Conservation (phyloP, 2,888 invertebrate species). For the Pinctada fucata region DNA sequence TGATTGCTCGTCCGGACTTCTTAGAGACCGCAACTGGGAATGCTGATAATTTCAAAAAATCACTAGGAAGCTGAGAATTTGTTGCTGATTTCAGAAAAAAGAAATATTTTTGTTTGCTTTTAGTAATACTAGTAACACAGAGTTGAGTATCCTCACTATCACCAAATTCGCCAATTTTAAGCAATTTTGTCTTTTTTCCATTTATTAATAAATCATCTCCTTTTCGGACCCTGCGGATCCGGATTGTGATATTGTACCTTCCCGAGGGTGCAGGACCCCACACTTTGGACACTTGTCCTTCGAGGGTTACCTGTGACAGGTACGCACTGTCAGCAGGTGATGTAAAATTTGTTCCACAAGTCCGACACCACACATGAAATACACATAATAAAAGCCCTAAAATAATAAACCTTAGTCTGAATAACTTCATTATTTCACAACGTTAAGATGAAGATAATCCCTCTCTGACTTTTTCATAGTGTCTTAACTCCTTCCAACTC, state of each 20-base stretch:
- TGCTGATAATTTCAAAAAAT: conserved; percentile 28
- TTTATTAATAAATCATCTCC: conserved; percentile 29
- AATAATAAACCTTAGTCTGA: conserved; percentile 41
- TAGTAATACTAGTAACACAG: conserved; percentile 33
- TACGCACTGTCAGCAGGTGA: conserved; percentile 46
- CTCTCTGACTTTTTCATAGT: not conserved
- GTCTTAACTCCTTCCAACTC: not conserved
- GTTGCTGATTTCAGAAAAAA: conserved; percentile 36
- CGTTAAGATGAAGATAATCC: not conserved
- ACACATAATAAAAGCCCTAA: conserved; percentile 49
- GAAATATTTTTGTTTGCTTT: conserved; percentile 23
- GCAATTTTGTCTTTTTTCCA: conserved; percentile 34
- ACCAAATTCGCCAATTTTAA: conserved; percentile 47
- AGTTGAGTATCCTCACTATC: conserved; percentile 22
- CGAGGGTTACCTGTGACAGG: conserved; percentile 44
- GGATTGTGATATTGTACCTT: conserved; percentile 39
- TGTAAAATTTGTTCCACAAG: conserved; percentile 46
- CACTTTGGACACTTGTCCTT: conserved; percentile 41
- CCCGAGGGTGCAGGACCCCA: conserved; percentile 19
- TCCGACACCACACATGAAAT: conserved; percentile 47
- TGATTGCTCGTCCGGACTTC: conserved; percentile 25
- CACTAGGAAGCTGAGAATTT: conserved; percentile 12
- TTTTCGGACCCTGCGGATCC: conserved; percentile 41
- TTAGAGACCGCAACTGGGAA: conserved; percentile 35
- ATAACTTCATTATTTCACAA: conserved; percentile 40